Conservation (phyloP, 2,113 vertebrate species). For the Pterocles burchelli region DNA sequence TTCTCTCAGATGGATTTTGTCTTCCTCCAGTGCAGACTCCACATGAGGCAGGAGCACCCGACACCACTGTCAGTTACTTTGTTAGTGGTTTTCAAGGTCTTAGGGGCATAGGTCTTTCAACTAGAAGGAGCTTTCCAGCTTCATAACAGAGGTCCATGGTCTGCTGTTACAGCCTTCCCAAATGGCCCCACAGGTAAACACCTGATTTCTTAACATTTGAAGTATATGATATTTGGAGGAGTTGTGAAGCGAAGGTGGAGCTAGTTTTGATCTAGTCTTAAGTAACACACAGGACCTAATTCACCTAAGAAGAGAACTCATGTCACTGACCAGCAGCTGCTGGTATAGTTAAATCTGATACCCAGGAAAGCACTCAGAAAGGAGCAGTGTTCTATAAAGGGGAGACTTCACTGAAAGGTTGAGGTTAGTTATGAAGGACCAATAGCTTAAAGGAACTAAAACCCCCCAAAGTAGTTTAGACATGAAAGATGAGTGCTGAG, state of each 20-base stretch:
- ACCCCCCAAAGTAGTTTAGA: not conserved
- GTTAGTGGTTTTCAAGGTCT: not conserved
- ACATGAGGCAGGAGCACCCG: not conserved
- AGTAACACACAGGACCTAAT: not conserved
- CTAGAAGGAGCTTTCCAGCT: not conserved
- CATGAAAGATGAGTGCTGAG: not conserved
- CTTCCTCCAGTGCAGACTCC: rapidly evolving
- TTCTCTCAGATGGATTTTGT: not conserved
- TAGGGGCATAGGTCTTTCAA: not conserved
- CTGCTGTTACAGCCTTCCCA: not conserved
- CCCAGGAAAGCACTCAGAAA: not conserved
- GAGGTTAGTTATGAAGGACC: not conserved
- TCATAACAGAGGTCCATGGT: not conserved
- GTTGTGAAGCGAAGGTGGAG: not conserved
- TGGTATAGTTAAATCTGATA: not conserved
- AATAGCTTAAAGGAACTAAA: not conserved
- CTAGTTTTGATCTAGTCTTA: not conserved
- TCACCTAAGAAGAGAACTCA: not conserved
- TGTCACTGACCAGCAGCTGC: not conserved
- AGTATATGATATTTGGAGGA: not conserved
- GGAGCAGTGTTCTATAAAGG: not conserved
- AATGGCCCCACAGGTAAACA: not conserved
- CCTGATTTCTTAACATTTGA: not conserved
- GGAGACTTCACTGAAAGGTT: not conserved
- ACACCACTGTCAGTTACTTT: not conserved